Conservation (phyloP, 2,888 invertebrate genomes). For the Latrodectus elegans region DNA sequence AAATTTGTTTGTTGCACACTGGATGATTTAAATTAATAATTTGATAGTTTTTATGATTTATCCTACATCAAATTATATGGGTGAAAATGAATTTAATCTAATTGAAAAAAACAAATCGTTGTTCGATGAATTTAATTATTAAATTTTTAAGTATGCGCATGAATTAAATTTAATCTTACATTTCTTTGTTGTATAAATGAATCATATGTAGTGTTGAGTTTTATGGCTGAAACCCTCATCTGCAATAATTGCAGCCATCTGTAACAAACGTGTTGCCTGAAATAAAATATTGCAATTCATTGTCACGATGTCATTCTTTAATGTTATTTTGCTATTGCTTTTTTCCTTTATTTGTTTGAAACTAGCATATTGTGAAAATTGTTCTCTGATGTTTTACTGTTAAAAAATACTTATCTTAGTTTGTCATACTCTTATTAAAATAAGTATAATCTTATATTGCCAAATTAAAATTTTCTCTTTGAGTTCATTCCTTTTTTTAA, state of each 20-base stretch:
- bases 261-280: slow-evolving; percentile 64
- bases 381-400: too few relatives aligned
- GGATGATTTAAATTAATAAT: neutral
- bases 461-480: too few relatives aligned
- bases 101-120: neutral
- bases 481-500: too few relatives aligned
- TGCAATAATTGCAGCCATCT: slow-evolving; percentile 68
- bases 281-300: slow-evolving; percentile 69
- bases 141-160: neutral
- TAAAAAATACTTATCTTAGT: too few relatives aligned
- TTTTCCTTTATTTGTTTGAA: too few relatives aligned
- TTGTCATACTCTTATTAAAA: too few relatives aligned
- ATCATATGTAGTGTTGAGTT: slow-evolving; percentile 65
- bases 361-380: too few relatives aligned
- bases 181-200: slow-evolving; percentile 58
- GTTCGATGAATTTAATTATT: neutral
- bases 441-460: too few relatives aligned
- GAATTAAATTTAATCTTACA: neutral
- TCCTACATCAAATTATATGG: neutral
- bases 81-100: neutral
- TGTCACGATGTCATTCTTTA: neutral
- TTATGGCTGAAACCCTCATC: slow-evolving; percentile 61
- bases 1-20: neutral
- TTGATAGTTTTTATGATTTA: neutral
- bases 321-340: too few relatives aligned